Base-by-base conservation (phyloP, 2,888 invertebrate species). In the Drosophila hawaiiensis region DNA sequence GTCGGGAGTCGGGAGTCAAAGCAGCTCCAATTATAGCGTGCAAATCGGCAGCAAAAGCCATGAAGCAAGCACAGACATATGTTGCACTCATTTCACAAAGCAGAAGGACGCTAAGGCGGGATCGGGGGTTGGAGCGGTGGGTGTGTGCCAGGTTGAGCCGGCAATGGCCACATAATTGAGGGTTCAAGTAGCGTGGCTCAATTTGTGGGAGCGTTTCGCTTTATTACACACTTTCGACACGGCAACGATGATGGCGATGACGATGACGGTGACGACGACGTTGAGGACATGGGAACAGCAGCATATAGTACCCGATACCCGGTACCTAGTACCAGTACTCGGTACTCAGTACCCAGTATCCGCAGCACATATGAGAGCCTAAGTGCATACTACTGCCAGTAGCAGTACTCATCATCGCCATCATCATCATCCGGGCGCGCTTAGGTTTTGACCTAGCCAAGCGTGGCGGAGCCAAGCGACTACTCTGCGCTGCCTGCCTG, bases 141-240 rank as follows among this genome's bases (percentile, higher is more conserved):
- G 39, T 41, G 59, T 55, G 47, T 28, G 33, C 28, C 41, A 25
- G 60, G 54, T 47, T 63, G 50, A 53, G 73, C 67, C 77, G 74
- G 86, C 89, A 80, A 90, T 76, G 78, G 89, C 89, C 90, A 90
- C 90, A 89, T 90, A 90, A 91, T 90, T 89, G 89, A 84, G 84
- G 89, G 91, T 80, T 89, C 91, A 91, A 89, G 91, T 86, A 80
- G 87, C 89, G 79, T 86, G 77, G 79, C 89, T 89, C 82, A 89
- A 89, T 91, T 91, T 91, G 84, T 78, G 83, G 82, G 73, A 89
- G 91, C 83, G 80, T 86, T 89, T 79, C 83, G 86, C 82, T 85
- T 85, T 90, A 89, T 89, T 90, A 90, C 90, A 87, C 86, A 90
- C 89, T 90, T 90, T 90, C 80, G 91, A 82, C 85, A 90, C 84